Percentiles rank a stretch among this genome's conserved stretches.
phyloP scores from a whole-genome alignment of 2,797 vertebrate genomes.

The Arremon aurantiirostris region DNA sequence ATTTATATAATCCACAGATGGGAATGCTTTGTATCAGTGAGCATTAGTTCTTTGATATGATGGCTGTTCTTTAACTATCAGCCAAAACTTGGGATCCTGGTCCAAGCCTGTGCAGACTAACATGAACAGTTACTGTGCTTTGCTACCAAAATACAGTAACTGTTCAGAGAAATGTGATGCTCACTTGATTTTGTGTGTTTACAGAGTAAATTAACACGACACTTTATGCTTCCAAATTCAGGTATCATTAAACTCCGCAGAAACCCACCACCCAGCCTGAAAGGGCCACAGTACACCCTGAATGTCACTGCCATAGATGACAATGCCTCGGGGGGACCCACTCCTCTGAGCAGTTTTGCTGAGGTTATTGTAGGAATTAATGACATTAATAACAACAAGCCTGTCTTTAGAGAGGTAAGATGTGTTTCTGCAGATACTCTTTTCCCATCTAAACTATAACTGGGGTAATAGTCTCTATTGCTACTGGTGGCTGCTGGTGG shows the following conservation, averaged over 20 bases:
- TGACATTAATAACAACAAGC: slow-evolving; percentile 90
- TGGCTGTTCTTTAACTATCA: neutral
- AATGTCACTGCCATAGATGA: slow-evolving; percentile 89
- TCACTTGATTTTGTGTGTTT: neutral
- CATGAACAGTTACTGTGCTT: neutral
- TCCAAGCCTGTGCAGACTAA: neutral
- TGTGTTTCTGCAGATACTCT: neutral
- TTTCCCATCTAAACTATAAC: neutral
- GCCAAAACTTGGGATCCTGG: neutral
- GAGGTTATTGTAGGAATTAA: slow-evolving; percentile 88
- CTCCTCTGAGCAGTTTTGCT: slow-evolving; percentile 85
- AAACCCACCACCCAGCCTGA: slow-evolving; percentile 80
- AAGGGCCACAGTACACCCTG: slow-evolving; percentile 80
- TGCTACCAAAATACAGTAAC: neutral
- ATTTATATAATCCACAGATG: neutral
- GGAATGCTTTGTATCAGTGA: neutral
- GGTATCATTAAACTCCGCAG: slow-evolving; percentile 86
- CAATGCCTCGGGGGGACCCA: slow-evolving; percentile 82
- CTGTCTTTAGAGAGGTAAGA: slow-evolving; percentile 84
- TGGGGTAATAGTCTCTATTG: neutral
- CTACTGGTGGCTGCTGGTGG: neutral
- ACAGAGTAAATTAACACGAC: neutral
- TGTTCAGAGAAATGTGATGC: neutral
- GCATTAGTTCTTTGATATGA: neutral
- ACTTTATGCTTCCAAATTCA: slow-evolving; percentile 42